A percentile compares a stretch with the other conserved stretches of the same genome.
phyloP scores from a whole-genome alignment of 2,113 vertebrate species.

The Phrynosoma blainvillii region DNA sequence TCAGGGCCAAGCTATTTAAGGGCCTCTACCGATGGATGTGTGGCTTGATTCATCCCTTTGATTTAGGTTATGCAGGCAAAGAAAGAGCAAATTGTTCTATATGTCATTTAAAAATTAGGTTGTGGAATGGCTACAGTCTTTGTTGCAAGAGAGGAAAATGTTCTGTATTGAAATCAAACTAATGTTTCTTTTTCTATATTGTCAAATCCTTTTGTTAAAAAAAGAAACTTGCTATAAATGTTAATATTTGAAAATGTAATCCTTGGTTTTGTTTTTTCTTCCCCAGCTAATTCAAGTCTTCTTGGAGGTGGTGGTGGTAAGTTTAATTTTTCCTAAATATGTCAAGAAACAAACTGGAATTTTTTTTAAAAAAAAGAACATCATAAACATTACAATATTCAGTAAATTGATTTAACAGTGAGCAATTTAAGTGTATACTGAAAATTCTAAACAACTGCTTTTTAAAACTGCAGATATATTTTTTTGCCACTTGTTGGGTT shows the following conservation, averaged over 20 bases:
- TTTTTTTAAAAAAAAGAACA: neutral
- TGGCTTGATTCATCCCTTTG: neutral
- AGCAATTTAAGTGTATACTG: neutral
- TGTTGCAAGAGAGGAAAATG: neutral
- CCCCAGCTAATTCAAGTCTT: slow-evolving; percentile 94
- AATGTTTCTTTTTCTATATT: neutral
- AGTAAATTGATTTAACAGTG: neutral
- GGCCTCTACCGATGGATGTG: neutral
- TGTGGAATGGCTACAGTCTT: slow-evolving; percentile 28
- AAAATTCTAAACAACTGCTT: slow-evolving; percentile 3
- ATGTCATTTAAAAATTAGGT: neutral
- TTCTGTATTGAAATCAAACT: slow-evolving; percentile 28
- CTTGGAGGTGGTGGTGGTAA: slow-evolving; percentile 98
- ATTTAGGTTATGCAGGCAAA: neutral
- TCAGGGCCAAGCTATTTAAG: neutral
- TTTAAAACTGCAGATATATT: neutral
- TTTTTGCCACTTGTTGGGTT: neutral
- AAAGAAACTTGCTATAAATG: neutral
- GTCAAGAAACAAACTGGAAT: neutral
- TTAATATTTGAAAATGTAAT: slow-evolving; percentile 46
- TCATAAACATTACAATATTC: neutral
- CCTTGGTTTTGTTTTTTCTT: slow-evolving; percentile 63
- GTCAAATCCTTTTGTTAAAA: neutral
- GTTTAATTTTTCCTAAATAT: slow-evolving; percentile 57
- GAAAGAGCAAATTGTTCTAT: neutral